Base-by-base conservation (phyloP, 1,140 invertebrate genomes). In the Drosophila repleta region DNA sequence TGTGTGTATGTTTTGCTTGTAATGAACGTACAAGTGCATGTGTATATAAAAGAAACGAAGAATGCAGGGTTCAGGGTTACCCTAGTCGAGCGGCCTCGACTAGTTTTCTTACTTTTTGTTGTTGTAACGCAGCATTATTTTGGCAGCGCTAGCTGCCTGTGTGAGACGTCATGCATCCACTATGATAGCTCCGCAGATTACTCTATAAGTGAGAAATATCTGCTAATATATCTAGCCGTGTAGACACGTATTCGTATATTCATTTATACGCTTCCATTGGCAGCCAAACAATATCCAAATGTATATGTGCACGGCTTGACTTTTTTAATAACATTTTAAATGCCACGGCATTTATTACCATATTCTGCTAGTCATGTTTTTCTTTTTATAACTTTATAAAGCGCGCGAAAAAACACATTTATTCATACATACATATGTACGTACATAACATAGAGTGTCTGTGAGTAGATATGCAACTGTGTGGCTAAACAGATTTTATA, bases 281-380 rank as follows among this genome's bases (percentile, higher is more conserved):
- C 75, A 66, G 70, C 70, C 74, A 56, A 62, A 65, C 79, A 83
- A 84, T 84, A 77, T 85, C n/a, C n/a, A n/a, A n/a, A 81, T 81
- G 79, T 15, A 17, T 17, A 41, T 35, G 10, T 84, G 77, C 82
- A 81, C 48, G 60, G 65, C 63, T 68, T 45, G 67, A 84, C 65
- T 76, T 76, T 76, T 82, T 81, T 78, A 78, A 87, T 85, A 87
- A 82, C 78, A 87, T 87, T 85, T 87, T 87, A 85, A 85, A 85
- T 87, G 81, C 82, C 81, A 82, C 81, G 81, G 82, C 81, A 85
- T 85, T 85, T 87, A 85, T 85, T 85, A 85, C 69, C 82, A 87
- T 87, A 87, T 75, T 85, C 68, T 87, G 74, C 64, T 65, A 74
- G 66, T 83, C 78, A 76, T 79, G 69, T 67, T 57, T 69, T 63